Percentiles rank a stretch among this genome's conserved stretches.
phyloP scores from a whole-genome alignment of 2,888 invertebrate species.

The Ophion costatus region DNA sequence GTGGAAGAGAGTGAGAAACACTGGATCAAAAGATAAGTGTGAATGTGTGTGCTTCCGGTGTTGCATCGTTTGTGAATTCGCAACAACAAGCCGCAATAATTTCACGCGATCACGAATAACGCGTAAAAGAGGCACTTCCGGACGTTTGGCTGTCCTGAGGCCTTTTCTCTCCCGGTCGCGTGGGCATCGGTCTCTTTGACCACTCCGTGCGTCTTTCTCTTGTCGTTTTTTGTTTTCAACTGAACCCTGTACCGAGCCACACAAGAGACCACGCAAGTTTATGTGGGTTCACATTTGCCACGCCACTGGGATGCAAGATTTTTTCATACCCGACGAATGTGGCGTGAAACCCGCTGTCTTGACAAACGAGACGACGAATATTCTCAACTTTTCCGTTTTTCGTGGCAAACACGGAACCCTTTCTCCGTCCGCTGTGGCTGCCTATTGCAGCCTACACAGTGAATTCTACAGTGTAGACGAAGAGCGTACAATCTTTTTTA shows the following conservation, averaged over 20 bases:
- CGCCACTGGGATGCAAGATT: constrained; percentile 30
- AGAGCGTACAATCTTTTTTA: too few relatives aligned
- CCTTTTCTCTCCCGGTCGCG: constrained; percentile 47
- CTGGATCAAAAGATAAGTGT: constrained; percentile 30
- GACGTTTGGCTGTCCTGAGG: constrained; percentile 35
- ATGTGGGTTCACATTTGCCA: constrained; percentile 21
- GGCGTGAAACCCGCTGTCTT: constrained; percentile 19
- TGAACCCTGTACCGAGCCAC: constrained; percentile 9
- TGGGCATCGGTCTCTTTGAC: constrained; percentile 65
- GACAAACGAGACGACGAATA: constrained; percentile 25
- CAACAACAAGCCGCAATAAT: constrained; percentile 60
- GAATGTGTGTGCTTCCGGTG: constrained; percentile 55
- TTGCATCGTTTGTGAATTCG: constrained; percentile 57
- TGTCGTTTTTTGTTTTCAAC: constrained; percentile 5
- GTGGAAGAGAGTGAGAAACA: constrained; percentile 5
- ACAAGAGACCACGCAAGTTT: constrained; percentile 20
- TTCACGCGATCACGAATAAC: constrained; percentile 67
- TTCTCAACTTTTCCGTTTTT: constrained; percentile 12
- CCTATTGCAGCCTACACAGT: neutral
- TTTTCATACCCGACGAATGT: constrained; percentile 29
- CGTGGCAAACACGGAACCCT: neutral
- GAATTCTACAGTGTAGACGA: neutral
- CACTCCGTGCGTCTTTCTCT: constrained; percentile 30
- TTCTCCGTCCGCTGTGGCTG: neutral
- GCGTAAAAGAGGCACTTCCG: constrained; percentile 65